Evolutionary conservation across 2,113 vertebrate genomes (phyloP).

Genomic region (Motacilla tschutschensis): DNA sequence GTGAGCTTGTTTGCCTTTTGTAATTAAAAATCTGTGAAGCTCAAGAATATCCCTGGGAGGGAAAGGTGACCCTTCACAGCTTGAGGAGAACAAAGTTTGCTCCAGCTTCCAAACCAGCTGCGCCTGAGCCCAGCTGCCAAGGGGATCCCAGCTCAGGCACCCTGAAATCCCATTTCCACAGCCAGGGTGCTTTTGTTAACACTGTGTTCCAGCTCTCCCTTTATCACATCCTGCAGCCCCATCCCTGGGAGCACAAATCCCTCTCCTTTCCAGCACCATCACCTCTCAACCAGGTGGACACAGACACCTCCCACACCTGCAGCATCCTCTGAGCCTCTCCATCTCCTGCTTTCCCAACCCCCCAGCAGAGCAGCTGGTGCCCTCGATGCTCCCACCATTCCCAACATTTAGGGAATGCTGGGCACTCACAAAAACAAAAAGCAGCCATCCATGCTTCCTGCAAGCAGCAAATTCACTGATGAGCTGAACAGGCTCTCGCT

Average conservation of each 20-base stretch:
- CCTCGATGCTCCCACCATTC: not conserved
- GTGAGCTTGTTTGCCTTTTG: not conserved
- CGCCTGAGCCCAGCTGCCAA: not conserved
- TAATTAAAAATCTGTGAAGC: not conserved
- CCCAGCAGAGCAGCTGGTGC: not conserved
- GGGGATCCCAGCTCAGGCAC: not conserved
- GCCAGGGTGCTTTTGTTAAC: not conserved
- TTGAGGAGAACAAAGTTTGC: not conserved
- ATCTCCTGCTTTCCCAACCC: not conserved
- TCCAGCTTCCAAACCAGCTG: rapidly evolving
- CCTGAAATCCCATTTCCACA: not conserved
- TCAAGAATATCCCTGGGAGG: not conserved
- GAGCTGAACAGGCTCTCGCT: not conserved
- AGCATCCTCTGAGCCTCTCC: not conserved
- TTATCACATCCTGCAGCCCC: not conserved
- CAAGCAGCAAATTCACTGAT: rapidly evolving
- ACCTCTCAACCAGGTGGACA: rapidly evolving
- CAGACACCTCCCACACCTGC: rapidly evolving
- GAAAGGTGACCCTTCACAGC: not conserved
- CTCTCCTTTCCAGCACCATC: not conserved
- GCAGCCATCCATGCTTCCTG: rapidly evolving
- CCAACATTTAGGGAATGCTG: not conserved
- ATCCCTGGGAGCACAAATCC: not conserved
- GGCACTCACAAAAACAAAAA: not conserved
- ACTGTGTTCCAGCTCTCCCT: not conserved